Percentiles rank a stretch among this genome's conserved stretches.
These are phyloP conservation scores for Lophura nycthemera DNA, from an alignment of 2,113 vertebrate species.

Conservation along the genomic window DNA sequence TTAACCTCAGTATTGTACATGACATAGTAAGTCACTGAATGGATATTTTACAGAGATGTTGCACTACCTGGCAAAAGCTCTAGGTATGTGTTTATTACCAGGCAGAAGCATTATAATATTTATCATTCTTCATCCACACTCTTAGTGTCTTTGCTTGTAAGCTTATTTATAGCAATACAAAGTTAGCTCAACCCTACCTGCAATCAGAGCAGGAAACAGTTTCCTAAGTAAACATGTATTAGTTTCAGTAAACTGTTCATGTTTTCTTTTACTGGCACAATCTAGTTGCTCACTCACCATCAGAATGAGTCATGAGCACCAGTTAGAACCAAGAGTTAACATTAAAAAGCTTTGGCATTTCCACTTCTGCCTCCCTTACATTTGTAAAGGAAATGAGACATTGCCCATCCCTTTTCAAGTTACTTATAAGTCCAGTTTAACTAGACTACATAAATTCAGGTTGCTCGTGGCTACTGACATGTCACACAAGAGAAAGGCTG, in stretches of 20 bases:
- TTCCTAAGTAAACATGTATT: neutral
- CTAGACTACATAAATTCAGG: neutral
- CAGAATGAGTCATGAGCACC: conserved; percentile 6
- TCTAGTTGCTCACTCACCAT: neutral
- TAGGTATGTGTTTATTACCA: neutral
- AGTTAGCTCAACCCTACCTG: neutral
- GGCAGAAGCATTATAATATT: neutral
- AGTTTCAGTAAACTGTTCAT: conserved; percentile 9
- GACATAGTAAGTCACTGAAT: neutral
- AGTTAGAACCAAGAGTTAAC: conserved; percentile 21
- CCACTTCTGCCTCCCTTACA: neutral
- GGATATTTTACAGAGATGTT: neutral
- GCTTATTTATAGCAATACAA: neutral
- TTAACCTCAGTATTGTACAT: neutral
- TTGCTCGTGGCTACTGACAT: neutral
- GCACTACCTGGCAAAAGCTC: neutral
- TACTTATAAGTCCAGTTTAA: neutral
- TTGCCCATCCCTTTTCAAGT: neutral
- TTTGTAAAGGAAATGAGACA: neutral
- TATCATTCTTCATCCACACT: neutral
- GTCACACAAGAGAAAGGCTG: neutral
- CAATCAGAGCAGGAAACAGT: conserved; percentile 7
- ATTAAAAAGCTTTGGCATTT: conserved; percentile 46
- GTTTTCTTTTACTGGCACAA: neutral
- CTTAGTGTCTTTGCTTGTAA: neutral